Evolutionary conservation across 1,140 invertebrate species (phyloP).

Genomic region (Anadara kagoshimensis): DNA sequence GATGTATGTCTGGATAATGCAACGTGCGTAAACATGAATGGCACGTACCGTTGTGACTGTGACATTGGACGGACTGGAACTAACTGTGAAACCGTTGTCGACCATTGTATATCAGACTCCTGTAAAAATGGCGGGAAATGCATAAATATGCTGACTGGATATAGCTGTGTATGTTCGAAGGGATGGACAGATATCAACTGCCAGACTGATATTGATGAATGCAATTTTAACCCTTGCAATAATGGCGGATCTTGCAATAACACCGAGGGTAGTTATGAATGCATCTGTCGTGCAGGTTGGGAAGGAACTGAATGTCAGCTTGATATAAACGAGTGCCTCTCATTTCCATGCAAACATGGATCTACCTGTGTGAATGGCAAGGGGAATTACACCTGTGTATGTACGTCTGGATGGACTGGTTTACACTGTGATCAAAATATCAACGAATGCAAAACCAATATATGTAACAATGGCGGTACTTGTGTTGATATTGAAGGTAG

Average conservation of each 20-base stretch:
- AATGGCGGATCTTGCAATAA: conserved; percentile 1
- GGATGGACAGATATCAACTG: conserved; percentile 74
- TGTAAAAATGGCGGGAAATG: conserved; percentile 25
- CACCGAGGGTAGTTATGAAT: background rate
- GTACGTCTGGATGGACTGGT: conserved; percentile 20
- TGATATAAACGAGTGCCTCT: conserved; percentile 29
- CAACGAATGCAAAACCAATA: conserved; percentile 25
- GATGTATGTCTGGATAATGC: conserved; percentile 57
- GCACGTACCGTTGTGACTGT: conserved; percentile 62
- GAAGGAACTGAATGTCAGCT: conserved; percentile 31
- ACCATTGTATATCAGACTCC: conserved; percentile 22
- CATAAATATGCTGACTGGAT: conserved; percentile 27
- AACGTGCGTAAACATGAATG: conserved; percentile 50
- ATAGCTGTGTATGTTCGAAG: conserved; percentile 88
- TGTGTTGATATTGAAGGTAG: conserved; percentile 33
- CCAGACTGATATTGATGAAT: conserved; percentile 7
- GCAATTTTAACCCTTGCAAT: conserved; percentile 14
- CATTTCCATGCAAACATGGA: background rate
- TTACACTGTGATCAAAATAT: conserved; percentile 34
- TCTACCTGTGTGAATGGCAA: conserved; percentile 20
- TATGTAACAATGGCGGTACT: conserved; percentile 20
- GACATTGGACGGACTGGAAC: conserved; percentile 59
- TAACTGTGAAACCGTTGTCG: conserved; percentile 49
- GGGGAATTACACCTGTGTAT: conserved; percentile 26
- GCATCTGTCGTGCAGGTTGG: conserved; percentile 41